Evolutionary conservation across 1,140 invertebrate genomes (phyloP), one percentile per base, ranked within the genome.

Genomic region (Bactericera cockerelli): DNA sequence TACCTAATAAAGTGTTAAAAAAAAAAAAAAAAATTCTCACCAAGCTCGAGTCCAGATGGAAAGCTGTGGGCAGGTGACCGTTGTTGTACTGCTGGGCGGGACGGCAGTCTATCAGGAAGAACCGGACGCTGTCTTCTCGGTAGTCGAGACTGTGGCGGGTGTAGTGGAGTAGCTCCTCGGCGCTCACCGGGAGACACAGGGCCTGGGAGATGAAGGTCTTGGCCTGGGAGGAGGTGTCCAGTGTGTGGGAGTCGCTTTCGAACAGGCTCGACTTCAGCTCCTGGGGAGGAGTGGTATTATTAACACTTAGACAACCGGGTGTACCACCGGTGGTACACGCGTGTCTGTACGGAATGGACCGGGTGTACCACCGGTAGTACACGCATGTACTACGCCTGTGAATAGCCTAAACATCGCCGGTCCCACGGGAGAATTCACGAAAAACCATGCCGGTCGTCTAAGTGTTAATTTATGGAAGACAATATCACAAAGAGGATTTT

Each of bases 81-180:
- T 84, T 83, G 75, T 97, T 98, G 69, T 98, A 99, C 67, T 98
- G 93, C 63, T 97, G 92, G 0, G 92, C 85, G 14, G 94, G 91
- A 66, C 95, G 77, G 72, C 93, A 98, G 72, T 99, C 96, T 3
- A 99, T 93, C 22, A 98, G 78, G 75, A 99, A 98, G 73, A 97
- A 99, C 66, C 87, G 81, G 11, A 90, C 84, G 2, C 73, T 71
- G 68, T 78, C 73, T 0, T 73, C 65, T 26, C 69, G 65, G 59
- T 70, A 75, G 64, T 82, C 81, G 26, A 74, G 67, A 67, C 76
- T 71, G 16, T 22, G 8, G 57, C 57, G 14, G 59, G 22, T 70
- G 28, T 86, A 87, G 66, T 86, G 83, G 19, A 92, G 81, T 57
- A 93, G 74, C 74, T 92, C 88, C 68, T 86, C 80, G 2, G 87